phyloP scores from a whole-genome alignment of 2,797 vertebrate genomes.

The Urophycis tenuis region DNA sequence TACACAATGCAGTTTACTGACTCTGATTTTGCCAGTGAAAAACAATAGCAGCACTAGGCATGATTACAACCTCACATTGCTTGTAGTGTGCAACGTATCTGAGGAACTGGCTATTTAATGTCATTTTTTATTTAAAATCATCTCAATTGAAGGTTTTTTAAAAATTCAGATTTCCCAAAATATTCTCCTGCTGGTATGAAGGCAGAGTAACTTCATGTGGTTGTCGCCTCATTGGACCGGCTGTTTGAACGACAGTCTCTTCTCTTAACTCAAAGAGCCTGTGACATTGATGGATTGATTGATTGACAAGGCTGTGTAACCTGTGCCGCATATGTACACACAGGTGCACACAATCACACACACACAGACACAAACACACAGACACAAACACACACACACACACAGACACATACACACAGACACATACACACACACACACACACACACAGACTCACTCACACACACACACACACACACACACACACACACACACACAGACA shows the following conservation, averaged over 20 bases:
- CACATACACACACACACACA: constrained; percentile 17
- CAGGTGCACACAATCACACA: constrained; percentile 1
- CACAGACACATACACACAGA: constrained; percentile 10
- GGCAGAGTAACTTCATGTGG: too few relatives aligned
- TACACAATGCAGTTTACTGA: neutral
- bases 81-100: too few relatives aligned
- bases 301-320: neutral
- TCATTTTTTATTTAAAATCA: too few relatives aligned
- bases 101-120: too few relatives aligned
- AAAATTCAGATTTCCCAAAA: too few relatives aligned
- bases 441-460: neutral
- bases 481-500: constrained; percentile 4
- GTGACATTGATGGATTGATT: neutral
- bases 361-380: constrained; percentile 21
- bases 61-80: neutral
- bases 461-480: constrained; percentile 6
- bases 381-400: neutral
- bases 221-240: too few relatives aligned
- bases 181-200: too few relatives aligned
- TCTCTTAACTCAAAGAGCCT: neutral
- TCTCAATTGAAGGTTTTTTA: too few relatives aligned
- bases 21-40: neutral
- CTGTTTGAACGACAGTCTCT: too few relatives aligned
- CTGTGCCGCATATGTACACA: neutral
- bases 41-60: neutral